A percentile compares a stretch with the other conserved stretches of the same genome.
Evolutionary conservation across 2,797 vertebrate species (phyloP).

Genomic region (Tragelaphus eurycerus): DNA sequence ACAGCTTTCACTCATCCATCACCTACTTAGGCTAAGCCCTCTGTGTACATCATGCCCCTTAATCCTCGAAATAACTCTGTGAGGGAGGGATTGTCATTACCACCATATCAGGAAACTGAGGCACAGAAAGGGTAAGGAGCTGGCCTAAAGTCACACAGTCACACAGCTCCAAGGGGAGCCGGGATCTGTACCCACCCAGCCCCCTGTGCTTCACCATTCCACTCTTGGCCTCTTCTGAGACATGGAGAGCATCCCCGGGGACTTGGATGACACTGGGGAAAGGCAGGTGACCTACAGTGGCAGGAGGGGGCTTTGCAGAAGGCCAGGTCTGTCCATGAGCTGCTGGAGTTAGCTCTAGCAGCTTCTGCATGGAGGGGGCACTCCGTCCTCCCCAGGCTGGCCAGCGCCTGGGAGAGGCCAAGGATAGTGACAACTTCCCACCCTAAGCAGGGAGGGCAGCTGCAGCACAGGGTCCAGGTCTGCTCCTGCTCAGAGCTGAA

Average conservation of each 20-base stretch:
- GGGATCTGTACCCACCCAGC: neutral
- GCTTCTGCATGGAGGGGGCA: neutral
- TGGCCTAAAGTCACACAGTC: neutral
- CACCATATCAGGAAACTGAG: neutral
- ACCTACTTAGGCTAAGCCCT: neutral
- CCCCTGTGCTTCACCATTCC: neutral
- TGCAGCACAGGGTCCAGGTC: neutral
- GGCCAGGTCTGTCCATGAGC: neutral
- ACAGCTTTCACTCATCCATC: neutral
- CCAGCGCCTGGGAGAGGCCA: neutral
- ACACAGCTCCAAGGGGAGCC: neutral
- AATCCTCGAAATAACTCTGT: slow-evolving; percentile 28
- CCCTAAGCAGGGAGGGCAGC: neutral
- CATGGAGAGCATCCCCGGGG: slow-evolving; percentile 28
- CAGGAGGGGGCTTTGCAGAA: neutral
- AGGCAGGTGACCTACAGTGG: neutral
- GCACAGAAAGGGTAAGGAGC: slow-evolving; percentile 1
- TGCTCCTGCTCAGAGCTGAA: slow-evolving; percentile 60
- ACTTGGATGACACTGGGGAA: neutral
- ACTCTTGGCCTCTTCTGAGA: neutral
- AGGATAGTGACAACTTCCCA: neutral
- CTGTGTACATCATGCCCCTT: neutral
- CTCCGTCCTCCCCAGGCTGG: neutral
- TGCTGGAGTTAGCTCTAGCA: neutral
- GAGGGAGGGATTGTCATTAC: neutral